These are phyloP conservation scores for Remorina albescens DNA, from an alignment of 2,797 vertebrate genomes.

Conservation along the genomic window DNA sequence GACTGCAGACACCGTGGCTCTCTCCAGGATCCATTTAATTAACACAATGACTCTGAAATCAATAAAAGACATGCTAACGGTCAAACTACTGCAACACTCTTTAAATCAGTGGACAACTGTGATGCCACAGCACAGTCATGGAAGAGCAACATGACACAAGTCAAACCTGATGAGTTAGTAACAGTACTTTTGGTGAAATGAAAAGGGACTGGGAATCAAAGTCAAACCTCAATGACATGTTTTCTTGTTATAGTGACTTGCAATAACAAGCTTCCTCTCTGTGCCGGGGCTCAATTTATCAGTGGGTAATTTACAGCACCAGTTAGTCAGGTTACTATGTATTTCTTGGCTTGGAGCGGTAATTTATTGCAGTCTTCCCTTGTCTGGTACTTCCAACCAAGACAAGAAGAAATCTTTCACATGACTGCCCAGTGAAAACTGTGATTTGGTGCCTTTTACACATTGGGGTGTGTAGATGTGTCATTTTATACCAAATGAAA, in stretches of 20 bases:
- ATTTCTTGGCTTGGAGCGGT: background rate
- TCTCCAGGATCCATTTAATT: constrained; percentile 40
- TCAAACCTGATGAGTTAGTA: background rate
- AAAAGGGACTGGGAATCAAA: background rate
- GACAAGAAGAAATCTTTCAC: background rate
- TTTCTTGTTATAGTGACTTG: background rate
- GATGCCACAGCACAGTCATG: constrained; percentile 4
- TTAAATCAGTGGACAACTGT: constrained; percentile 32
- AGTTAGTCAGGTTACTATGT: constrained; percentile 2
- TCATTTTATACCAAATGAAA: background rate
- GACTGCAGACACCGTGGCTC: constrained; percentile 27
- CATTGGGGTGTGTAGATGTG: background rate
- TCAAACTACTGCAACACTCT: constrained; percentile 33
- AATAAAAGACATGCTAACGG: constrained; percentile 38
- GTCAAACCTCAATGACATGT: background rate
- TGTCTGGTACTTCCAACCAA: too few species aligned
- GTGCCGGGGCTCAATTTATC: background rate
- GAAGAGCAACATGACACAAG: background rate
- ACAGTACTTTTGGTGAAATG: background rate
- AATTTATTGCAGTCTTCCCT: background rate
- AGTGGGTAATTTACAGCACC: background rate
- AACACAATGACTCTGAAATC: constrained; percentile 40
- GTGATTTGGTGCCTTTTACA: background rate
- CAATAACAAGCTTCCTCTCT: background rate
- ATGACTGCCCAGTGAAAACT: too few species aligned